phyloP scores from a whole-genome alignment of 2,113 vertebrate species.

The Mesembrinibis cayennensis region DNA sequence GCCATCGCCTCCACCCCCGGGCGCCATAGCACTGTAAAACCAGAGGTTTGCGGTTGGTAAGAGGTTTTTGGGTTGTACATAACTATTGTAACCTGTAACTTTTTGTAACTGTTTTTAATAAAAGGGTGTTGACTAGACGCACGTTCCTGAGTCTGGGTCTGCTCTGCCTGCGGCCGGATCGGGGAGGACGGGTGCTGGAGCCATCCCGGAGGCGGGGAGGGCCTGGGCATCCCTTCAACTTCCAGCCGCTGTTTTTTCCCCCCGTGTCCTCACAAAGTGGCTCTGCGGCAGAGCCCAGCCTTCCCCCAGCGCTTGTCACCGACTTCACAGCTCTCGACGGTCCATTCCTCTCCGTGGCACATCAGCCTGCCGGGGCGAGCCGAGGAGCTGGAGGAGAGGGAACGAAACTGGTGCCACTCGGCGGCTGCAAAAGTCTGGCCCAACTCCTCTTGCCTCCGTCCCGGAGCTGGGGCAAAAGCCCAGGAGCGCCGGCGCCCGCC shows the following conservation, averaged over 20 bases:
- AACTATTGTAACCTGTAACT: conserved; percentile 44
- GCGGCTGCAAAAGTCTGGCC: background rate
- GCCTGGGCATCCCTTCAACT: background rate
- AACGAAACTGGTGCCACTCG: fast-evolving
- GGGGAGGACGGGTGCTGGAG: background rate
- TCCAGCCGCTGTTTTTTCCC: fast-evolving
- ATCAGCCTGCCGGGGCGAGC: background rate
- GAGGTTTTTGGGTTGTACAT: conserved; percentile 24
- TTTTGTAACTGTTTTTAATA: conserved; percentile 72
- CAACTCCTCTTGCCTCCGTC: background rate
- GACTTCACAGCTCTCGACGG: fast-evolving
- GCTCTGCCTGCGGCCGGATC: fast-evolving
- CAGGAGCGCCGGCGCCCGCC: fast-evolving
- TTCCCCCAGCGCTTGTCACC: background rate
- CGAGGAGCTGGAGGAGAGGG: background rate
- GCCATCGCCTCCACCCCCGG: background rate
- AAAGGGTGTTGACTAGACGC: conserved; percentile 56
- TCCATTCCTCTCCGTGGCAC: fast-evolving
- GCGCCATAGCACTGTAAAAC: background rate
- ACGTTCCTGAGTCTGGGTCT: background rate
- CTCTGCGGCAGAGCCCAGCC: background rate
- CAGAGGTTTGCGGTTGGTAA: background rate
- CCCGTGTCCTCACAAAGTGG: fast-evolving
- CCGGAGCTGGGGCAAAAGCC: background rate
- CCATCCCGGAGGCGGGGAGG: background rate